phyloP scores from a whole-genome alignment of 37 sponge, comb jelly and placozoan genomes.

The Chondrosia reniformis region DNA sequence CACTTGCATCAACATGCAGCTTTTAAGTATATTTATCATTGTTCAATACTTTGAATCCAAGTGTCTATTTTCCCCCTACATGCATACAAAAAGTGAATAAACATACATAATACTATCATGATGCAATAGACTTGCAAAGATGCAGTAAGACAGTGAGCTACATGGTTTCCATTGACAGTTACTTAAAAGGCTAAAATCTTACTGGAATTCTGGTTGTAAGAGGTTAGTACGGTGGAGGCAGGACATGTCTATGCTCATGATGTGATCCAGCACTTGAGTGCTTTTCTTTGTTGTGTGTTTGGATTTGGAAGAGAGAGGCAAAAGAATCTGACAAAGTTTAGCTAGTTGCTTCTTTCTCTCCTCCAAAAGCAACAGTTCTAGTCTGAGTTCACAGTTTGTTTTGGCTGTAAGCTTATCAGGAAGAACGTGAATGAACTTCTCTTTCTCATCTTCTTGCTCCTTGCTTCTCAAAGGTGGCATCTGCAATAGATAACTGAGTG shows the following conservation, averaged over 20 bases:
- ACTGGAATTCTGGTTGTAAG: constrained; percentile 9
- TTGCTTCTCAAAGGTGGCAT: constrained; percentile 32
- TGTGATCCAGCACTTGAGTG: constrained; percentile 30
- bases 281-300: background rate
- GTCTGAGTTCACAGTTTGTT: constrained; percentile 60
- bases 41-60: no score
- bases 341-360: background rate
- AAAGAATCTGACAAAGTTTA: background rate
- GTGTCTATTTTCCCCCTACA: background rate
- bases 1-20: no score
- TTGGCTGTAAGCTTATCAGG: constrained; percentile 59
- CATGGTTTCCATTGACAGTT: no score
- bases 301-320: background rate
- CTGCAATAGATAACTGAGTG: constrained; percentile 62
- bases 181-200: no score
- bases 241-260: constrained; percentile 31
- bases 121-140: background rate
- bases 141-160: background rate
- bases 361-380: constrained; percentile 26
- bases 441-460: constrained; percentile 14
- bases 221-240: constrained; percentile 19
- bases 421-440: constrained; percentile 48
- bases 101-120: background rate
- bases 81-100: background rate
- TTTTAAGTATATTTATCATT: no score